Base-by-base conservation (phyloP, 2,888 invertebrate genomes). In the Volucella zonaria region DNA sequence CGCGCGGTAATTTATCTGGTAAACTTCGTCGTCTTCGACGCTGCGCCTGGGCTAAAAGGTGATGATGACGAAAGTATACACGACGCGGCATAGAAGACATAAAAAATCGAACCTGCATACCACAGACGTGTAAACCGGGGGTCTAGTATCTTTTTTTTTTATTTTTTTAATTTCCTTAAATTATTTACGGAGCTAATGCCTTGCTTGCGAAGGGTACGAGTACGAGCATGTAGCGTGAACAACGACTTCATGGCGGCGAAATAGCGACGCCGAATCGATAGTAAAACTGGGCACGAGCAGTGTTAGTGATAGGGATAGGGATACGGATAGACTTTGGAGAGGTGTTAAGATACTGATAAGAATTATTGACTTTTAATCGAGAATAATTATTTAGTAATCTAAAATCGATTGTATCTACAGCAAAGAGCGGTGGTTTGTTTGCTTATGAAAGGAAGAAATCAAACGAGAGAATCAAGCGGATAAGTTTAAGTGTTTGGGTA, bases 61-160 rank as follows among this genome's bases (percentile, higher is more conserved):
- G 67, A 51, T 45, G 61, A 77, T 77, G 64, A 78, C 18, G 52
- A 58, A n/a, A 70, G 56, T 64, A 64, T 49, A 70, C 49, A 70
- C 40, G 51, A 18, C 54, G 10, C 11, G 3, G 18, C 18, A 23
- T 8, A 58, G 4, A 23, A 40, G n/a, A 54, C 43, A 66, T 3
- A 56, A 45, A 56, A 4, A 42, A 10, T 54, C 47, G 31, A 52
- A 62, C 62, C 54, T 59, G 51, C 58, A 51, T 59, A 58, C 74
- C 54, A 15, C 56, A 31, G 58, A n/a, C 31, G 42, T 67, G 66
- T 75, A 75, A 66, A 54, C 0, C 74, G 43, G 54, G 52, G 74
- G 73, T 54, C 45, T 73, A 51, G 11, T 59, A 38, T 31, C 6
- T 31, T 23, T 23, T 23, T 31, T 6, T 31, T 31, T 31, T 31